Percentiles rank a stretch among this genome's conserved stretches.
phyloP scores from a whole-genome alignment of 1,140 invertebrate genomes.

The Papilio glaucus region DNA sequence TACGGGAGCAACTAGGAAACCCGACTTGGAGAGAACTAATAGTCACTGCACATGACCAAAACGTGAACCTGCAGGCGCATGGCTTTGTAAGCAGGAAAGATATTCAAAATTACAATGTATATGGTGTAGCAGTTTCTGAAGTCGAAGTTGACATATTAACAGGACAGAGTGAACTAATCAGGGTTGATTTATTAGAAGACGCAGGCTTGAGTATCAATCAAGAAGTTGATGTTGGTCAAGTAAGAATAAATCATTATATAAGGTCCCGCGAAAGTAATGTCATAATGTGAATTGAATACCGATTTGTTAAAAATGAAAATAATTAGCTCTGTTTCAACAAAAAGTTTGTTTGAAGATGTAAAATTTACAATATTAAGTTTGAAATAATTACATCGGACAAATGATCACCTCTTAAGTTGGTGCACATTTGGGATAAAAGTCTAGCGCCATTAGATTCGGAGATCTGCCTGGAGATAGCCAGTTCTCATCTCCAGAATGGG shows the following conservation, averaged over 20 bases:
- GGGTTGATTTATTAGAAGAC: constrained; percentile 91
- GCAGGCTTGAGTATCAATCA: constrained; percentile 90
- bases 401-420: no score
- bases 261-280: no score
- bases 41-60: constrained; percentile 77
- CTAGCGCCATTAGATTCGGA: no score
- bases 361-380: no score
- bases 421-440: no score
- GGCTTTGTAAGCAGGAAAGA: constrained; percentile 56
- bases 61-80: constrained; percentile 84
- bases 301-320: no score
- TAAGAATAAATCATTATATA: constrained; percentile 57
- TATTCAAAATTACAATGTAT: constrained; percentile 82
- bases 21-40: constrained; percentile 86
- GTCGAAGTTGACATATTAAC: constrained; percentile 90
- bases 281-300: no score
- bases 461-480: no score
- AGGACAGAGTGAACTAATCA: constrained; percentile 85
- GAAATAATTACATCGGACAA: constrained; percentile 5
- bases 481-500: no score
- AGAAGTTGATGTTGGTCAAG: constrained; percentile 91
- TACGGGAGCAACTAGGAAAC: constrained; percentile 83
- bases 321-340: no score
- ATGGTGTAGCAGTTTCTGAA: constrained; percentile 85
- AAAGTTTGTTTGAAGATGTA: no score